A percentile compares a stretch with the other conserved stretches of the same genome.
phyloP scores from a whole-genome alignment of 2,888 invertebrate species.

The Harpalus rufipes region DNA sequence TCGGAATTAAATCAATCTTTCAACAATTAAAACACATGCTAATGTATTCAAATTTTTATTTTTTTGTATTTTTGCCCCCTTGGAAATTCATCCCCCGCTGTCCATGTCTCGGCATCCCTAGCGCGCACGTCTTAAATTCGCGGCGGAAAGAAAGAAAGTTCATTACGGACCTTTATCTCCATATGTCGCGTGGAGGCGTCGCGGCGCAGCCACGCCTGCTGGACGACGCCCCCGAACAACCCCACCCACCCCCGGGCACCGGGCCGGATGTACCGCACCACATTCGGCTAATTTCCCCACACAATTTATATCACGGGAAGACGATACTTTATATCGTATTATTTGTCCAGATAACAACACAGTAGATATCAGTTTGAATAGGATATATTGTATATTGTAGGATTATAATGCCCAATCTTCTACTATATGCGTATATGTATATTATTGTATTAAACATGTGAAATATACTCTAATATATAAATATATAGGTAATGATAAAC shows the following conservation, averaged over 20 bases:
- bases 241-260: conserved; percentile 4
- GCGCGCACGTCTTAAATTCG: conserved; percentile 51
- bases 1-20: no score
- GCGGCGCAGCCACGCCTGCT: conserved; percentile 44
- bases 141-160: conserved; percentile 60
- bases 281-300: conserved; percentile 65
- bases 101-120: conserved; percentile 10
- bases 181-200: conserved; percentile 56
- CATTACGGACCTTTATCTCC: conserved; percentile 65
- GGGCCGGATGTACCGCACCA: conserved; percentile 52
- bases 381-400: neutral
- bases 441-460: no score
- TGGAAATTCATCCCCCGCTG: neutral
- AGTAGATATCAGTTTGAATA: conserved; percentile 17
- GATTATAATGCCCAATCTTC: neutral
- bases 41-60: no score
- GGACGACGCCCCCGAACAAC: conserved; percentile 8
- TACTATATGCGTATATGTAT: no score
- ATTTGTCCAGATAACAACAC: conserved; percentile 60
- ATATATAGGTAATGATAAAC: no score
- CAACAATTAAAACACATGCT: no score
- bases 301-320: conserved; percentile 58
- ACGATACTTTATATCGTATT: conserved; percentile 59
- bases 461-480: no score
- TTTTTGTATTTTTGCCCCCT: neutral